Conservation (phyloP, 2,797 vertebrate species). For the Masticophis lateralis region DNA sequence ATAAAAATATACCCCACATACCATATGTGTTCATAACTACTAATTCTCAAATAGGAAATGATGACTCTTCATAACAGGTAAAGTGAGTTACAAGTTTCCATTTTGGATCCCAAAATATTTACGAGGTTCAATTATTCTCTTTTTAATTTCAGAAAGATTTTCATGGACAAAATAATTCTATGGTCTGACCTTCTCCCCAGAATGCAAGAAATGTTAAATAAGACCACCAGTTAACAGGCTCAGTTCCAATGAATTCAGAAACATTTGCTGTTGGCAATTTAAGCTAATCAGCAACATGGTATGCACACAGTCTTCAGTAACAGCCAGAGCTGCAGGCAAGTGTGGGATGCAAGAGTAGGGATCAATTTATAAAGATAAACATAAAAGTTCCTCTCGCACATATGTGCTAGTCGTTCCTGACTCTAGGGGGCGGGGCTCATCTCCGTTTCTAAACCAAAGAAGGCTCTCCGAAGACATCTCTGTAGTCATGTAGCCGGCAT, state of each 20-base stretch:
- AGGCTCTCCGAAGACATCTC: too few species aligned
- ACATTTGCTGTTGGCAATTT: neutral
- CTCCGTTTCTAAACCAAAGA: too few species aligned
- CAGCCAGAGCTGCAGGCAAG: neutral
- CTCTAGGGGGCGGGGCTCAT: too few species aligned
- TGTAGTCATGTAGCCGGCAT: too few species aligned
- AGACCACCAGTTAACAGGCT: neutral
- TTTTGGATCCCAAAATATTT: constrained; percentile 1
- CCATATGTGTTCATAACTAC: neutral
- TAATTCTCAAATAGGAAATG: constrained; percentile 43
- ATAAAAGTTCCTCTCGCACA: too few species aligned
- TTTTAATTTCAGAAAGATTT: neutral
- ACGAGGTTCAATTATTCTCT: neutral
- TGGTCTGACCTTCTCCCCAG: neutral
- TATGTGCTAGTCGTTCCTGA: too few species aligned
- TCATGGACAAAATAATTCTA: neutral
- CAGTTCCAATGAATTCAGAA: constrained; percentile 1
- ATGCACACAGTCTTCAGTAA: neutral
- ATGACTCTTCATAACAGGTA: neutral
- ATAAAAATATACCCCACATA: constrained; percentile 31
- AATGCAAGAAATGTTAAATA: neutral
- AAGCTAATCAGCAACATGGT: neutral
- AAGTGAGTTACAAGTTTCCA: neutral
- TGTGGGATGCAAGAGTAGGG: neutral
- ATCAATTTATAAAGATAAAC: neutral